phyloP scores from a whole-genome alignment of 2,113 vertebrate species.

The Symphodus melops region DNA sequence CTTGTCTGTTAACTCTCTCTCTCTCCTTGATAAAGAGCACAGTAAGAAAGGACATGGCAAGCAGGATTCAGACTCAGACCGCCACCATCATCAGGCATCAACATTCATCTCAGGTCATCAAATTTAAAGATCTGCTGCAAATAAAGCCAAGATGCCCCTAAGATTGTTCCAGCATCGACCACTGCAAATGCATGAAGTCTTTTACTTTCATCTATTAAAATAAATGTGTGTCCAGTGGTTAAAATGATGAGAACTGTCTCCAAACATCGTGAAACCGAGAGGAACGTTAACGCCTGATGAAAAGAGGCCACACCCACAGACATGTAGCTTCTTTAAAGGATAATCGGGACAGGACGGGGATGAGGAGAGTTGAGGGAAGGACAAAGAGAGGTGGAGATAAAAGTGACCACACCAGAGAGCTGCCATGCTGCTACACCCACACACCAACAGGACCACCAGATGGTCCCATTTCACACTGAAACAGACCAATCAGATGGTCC shows the following conservation, averaged over 20 bases:
- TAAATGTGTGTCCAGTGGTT: no score
- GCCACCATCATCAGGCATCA: constrained; percentile 19
- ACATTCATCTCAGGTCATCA: constrained; percentile 26
- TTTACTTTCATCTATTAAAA: no score
- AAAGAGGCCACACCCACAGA: constrained; percentile 24
- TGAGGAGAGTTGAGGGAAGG: neutral
- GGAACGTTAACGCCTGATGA: constrained; percentile 31
- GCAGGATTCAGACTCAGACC: constrained; percentile 17
- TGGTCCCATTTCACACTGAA: constrained; percentile 49
- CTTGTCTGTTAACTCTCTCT: constrained; percentile 8
- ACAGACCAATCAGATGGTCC: constrained; percentile 63
- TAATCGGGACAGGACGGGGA: constrained; percentile 10
- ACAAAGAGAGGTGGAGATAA: neutral
- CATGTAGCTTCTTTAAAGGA: constrained; percentile 5
- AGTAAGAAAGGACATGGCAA: constrained; percentile 9
- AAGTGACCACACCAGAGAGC: constrained; percentile 43
- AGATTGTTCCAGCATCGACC: no score
- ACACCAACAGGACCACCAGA: constrained; percentile 67
- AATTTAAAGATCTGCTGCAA: neutral
- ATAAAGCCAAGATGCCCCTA: neutral
- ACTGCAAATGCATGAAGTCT: no score
- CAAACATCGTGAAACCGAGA: neutral
- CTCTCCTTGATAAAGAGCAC: constrained; percentile 3
- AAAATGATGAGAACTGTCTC: neutral
- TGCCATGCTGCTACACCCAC: constrained; percentile 70